Evolutionary conservation across 2,888 invertebrate species (phyloP), one percentile per base, ranked within the genome.

Genomic region (Marronus borbonicus): DNA sequence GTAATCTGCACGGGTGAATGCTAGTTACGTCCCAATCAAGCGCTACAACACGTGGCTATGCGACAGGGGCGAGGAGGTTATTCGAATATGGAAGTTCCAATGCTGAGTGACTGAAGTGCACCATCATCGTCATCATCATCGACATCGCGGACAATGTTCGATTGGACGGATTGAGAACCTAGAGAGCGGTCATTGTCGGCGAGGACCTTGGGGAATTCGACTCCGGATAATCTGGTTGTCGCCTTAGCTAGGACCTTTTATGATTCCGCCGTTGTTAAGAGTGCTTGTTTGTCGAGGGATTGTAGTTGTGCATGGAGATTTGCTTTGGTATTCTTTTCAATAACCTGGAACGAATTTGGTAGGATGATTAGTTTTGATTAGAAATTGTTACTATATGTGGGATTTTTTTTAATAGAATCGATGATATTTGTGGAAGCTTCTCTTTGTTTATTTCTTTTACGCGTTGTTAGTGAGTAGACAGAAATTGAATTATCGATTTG

Each of bases 1-100:
- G 87, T 89, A 89, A 89, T 89, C 89, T 88, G 84, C 85, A 87
- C 86, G 85, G 88, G 87, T 87, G 87, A 86, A 87, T 87, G 87
- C 86, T 87, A 86, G 87, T 87, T 87, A 87, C 86, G 85, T 85
- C 85, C 87, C 87, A 87, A 88, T 88, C 88, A 87, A 87, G 88
- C 86, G 84, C 86, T 86, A 87, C 88, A 88, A 87, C 88, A 88
- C 87, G 76, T 60, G 36, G 64, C 50, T 20, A 36, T 64, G 64
- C 76, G n/a, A 10, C 8, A n/a, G 58, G 58, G 8, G 3, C 17
- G 58, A 20, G n/a, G 58, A 20, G 17, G 58, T 3, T 58, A 50
- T 12, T 14, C n/a, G 50, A 50, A 14, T 50, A 50, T n/a, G n/a
- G n/a, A 10, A 10, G 50, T 50, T 50, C n/a, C 50, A 36, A 36